Base-by-base conservation (phyloP, 2,797 vertebrate genomes). In the Arctocebus calabarensis region DNA sequence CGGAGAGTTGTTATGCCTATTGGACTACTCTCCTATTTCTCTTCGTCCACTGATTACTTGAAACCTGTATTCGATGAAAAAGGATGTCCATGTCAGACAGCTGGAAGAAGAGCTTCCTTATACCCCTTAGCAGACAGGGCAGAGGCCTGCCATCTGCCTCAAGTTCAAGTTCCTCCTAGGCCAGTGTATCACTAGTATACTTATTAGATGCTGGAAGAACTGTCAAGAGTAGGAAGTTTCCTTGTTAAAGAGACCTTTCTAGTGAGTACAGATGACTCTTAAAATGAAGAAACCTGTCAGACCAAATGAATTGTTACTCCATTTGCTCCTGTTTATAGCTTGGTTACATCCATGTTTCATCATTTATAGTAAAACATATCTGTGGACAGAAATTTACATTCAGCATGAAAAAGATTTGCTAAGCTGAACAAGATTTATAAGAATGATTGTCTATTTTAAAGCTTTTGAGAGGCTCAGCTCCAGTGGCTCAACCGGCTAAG, bases 1-100 rank as follows among this genome's bases (percentile, higher is more conserved):
- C 43, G 71, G 52, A 89, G 52, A 27, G 5, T 78, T 48, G 40
- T 27, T 85, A 4, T 29, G 59, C 52, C 8, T 52, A 2, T 83
- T 19, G 66, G 45, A 64, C 43, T 40, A 79, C 8, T 83, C 16
- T 13, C 23, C 1, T 6, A 11, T 84, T 57, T 71, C 23, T 92
- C 32, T 32, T 64, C 34, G 73, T 92, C 74, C 59, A 87, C 45
- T 78, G 68, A 48, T 20, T 34, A 17, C 52, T 87, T 14, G 19
- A 85, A 86, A 71, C 45, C 27, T 93, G 3, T 70, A 14, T 52
- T 96, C 55, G 68, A 78, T 75, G 92, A 62, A 19, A 74, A 91
- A 43, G 34, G 34, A 14, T 90, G 22, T 82, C 79, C 20, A 40
- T 70, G 61, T 81, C 34, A 43, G 75, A 73, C n/a, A 43, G 68